Evolutionary conservation across 1,140 invertebrate species (phyloP).

Genomic region (Eumeta japonica): DNA sequence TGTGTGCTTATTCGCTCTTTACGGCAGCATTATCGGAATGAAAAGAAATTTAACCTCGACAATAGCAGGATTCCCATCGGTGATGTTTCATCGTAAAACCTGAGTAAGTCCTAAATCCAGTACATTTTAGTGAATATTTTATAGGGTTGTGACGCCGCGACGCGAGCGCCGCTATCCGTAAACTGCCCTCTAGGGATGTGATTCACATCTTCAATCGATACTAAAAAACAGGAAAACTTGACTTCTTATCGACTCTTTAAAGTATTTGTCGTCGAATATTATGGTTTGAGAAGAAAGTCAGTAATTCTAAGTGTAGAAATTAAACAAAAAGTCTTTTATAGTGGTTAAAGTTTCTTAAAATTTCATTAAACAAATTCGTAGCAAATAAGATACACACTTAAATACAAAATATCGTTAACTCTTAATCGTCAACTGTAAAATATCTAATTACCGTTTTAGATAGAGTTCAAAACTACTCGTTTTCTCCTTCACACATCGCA

Average conservation of each 20-base stretch:
- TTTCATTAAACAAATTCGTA: no score
- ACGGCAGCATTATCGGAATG: no score
- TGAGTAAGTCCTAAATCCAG: slow-evolving; percentile 21
- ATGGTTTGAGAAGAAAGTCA: no score
- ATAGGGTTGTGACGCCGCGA: slow-evolving; percentile 13
- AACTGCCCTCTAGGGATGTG: slow-evolving; percentile 17
- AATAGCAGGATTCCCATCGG: no score
- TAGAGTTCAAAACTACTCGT: neutral
- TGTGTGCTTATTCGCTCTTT: no score
- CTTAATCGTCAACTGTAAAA: neutral
- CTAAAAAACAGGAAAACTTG: slow-evolving; percentile 6
- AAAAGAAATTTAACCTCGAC: no score
- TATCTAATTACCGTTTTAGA: slow-evolving; percentile 3
- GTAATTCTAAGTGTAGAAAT: no score
- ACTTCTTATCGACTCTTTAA: neutral
- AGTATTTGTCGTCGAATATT: neutral
- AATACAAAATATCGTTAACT: no score
- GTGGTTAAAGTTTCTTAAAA: neutral
- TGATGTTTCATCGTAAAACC: no score
- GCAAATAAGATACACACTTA: no score
- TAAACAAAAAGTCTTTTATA: neutral
- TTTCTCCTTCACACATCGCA: no score
- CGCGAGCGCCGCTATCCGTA: slow-evolving; percentile 10
- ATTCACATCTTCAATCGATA: slow-evolving; percentile 12
- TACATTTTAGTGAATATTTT: slow-evolving; percentile 24